Evolutionary conservation across 2,113 vertebrate species (phyloP), one percentile per base, ranked within the genome.

Genomic region (Tautogolabrus adspersus): DNA sequence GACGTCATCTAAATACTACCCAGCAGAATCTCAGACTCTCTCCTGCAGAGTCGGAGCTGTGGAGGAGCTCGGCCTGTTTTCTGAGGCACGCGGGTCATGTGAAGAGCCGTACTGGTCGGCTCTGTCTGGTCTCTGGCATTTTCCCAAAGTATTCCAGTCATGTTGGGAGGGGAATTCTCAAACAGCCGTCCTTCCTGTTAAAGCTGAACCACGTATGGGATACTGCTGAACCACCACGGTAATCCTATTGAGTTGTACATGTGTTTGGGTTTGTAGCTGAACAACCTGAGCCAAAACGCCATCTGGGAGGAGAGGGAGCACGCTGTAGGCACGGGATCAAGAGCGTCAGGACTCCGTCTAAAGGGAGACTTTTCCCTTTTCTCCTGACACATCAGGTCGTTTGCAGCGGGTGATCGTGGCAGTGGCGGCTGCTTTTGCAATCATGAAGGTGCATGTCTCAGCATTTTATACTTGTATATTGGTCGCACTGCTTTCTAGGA

Each of bases 101-200:
- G 86, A 91, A 88, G 86, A 85, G 42, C n/a, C n/a, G n/a, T n/a
- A n/a, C n/a, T n/a, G n/a, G n/a, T n/a, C 37, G 72, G 70, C 70
- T 70, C 66, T 16, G 79, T 67, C 77, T 52, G 79, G 66, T 82
- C 70, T 65, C 76, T 93, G 90, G 90, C 87, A 44, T 6, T 1
- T 3, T 72, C 79, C 86, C 88, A 90, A 89, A 60, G 84, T 91
- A 93, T 92, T 94, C 86, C 86, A 83, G 78, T 86, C 81, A 77
- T 87, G 87, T 88, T 55, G 83, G 75, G 81, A 83, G 81, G 83
- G 52, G 77, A 82, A 88, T 84, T 92, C 85, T 85, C 18, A 84
- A 82, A 81, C 73, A 82, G 80, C 51, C 55, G 72, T 59, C 73
- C 60, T 75, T 58, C 75, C 72, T 56, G 72, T 79, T 73, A 66